Evolutionary conservation across 2,797 vertebrate genomes (phyloP).

Genomic region (Telmatherina bonti): DNA sequence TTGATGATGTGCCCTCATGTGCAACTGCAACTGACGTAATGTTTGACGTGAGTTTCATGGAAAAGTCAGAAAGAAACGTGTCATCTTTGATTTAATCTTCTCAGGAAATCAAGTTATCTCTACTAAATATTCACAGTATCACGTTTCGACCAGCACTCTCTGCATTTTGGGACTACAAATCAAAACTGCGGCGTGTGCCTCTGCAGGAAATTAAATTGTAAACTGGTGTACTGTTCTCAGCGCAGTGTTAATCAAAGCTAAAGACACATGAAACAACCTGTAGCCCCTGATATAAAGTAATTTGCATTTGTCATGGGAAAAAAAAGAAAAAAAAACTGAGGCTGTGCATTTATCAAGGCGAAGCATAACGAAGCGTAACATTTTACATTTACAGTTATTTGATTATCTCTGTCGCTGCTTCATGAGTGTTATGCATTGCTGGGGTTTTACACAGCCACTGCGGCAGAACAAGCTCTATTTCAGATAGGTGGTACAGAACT

Average conservation of each 20-base stretch:
- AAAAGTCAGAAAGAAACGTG: neutral
- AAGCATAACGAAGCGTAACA: slow-evolving; percentile 61
- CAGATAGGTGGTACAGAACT: slow-evolving; percentile 27
- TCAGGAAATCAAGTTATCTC: neutral
- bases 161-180: neutral
- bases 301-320: slow-evolving; percentile 61
- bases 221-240: slow-evolving; percentile 18
- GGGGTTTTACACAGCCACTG: slow-evolving; percentile 34
- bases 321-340: slow-evolving; percentile 42
- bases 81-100: neutral
- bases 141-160: neutral
- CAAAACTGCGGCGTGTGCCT: neutral
- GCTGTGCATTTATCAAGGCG: slow-evolving; percentile 61
- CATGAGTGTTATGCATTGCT: slow-evolving; percentile 38
- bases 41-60: neutral
- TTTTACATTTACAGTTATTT: slow-evolving; percentile 70
- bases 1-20: neutral
- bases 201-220: slow-evolving; percentile 49
- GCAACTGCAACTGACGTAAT: neutral
- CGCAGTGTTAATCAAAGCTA: slow-evolving; percentile 60
- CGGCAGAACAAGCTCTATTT: slow-evolving; percentile 26
- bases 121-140: neutral
- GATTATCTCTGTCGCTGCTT: slow-evolving; percentile 65
- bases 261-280: slow-evolving; percentile 68
- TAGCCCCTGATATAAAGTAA: slow-evolving; percentile 55